A percentile compares a stretch with the other conserved stretches of the same genome.
Conservation (phyloP, 2,797 vertebrate species). For the Catostomus latipinnis region DNA sequence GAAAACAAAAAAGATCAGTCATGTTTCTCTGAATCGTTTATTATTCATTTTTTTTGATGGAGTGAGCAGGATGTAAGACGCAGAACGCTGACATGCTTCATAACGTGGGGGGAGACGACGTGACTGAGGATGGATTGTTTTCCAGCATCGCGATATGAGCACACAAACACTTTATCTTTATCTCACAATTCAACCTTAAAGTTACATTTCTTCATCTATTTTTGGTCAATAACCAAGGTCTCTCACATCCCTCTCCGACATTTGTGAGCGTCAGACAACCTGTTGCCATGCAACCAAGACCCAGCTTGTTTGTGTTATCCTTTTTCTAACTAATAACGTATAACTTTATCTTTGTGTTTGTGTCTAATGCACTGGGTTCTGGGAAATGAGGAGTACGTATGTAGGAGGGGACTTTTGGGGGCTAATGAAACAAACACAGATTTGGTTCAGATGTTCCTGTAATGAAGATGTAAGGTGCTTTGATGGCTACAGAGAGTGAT, state of each 20-base stretch:
- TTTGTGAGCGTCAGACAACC: slow-evolving; percentile 61
- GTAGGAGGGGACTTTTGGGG: slow-evolving; percentile 59
- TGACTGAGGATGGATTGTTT: slow-evolving; percentile 46
- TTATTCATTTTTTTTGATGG: slow-evolving; percentile 46
- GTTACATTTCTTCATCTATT: background rate
- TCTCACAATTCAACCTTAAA: background rate
- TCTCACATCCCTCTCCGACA: slow-evolving; percentile 15
- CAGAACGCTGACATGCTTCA: slow-evolving; percentile 32
- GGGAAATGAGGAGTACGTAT: slow-evolving; percentile 53
- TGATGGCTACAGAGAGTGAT: slow-evolving; percentile 29
- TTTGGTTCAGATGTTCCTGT: slow-evolving; percentile 49
- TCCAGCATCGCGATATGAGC: slow-evolving; percentile 5
- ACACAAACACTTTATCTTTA: background rate
- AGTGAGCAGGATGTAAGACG: slow-evolving; percentile 41
- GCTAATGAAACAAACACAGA: slow-evolving; percentile 1
- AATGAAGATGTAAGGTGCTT: slow-evolving; percentile 43
- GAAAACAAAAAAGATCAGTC: slow-evolving; percentile 45
- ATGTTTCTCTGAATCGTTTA: slow-evolving; percentile 43
- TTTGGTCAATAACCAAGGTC: slow-evolving; percentile 13
- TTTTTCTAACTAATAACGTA: slow-evolving; percentile 37
- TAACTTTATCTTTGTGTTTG: slow-evolving; percentile 39
- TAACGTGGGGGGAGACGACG: slow-evolving; percentile 11
- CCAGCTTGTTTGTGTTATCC: slow-evolving; percentile 35
- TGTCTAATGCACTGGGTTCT: slow-evolving; percentile 49
- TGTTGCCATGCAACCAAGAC: slow-evolving; percentile 64